Evolutionary conservation across 2,888 invertebrate species (phyloP), one percentile per base, ranked within the genome.

Genomic region (Andrena praecox): DNA sequence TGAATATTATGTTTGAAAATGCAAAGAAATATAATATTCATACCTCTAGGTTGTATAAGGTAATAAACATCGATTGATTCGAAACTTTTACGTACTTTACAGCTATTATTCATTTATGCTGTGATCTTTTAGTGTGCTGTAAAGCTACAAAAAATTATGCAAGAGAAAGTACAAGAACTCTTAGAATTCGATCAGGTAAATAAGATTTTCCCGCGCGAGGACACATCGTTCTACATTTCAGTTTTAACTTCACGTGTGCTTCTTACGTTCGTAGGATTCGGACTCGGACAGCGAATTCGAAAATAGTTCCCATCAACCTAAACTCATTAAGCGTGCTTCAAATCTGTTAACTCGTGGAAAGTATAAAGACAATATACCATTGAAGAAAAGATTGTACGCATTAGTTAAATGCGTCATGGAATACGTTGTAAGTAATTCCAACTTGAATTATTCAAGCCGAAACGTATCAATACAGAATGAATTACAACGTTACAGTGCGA

Each of bases 1-100:
- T 99, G 95, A 98, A 98, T 92, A 96, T 99, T 67, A 98, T 99
- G 97, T 98, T 99, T 94, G 98, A 99, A 92, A 99, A 99, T 94
- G 99, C 99, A 12, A 98, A 97, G 93, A 96, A 97, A 90, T 98
- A 98, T 93, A 98, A 98, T 94, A 95, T 97, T 62, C 96, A 97
- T 67, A 96, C 97, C 56, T 97, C 98, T 59, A 96, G 96, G 89
- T 95, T 98, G 16, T 98, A 97, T 93, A 97, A 97, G 94, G 97
- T 97, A 94, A 93, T 59, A 66, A 52, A 78, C 3, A 33, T 60
- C 29, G n/a, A 42, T 29, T 72, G 20, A 54, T 20, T 20, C 10
- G 50, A 24, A 69, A 52, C 4, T 68, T 77, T 24, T 0, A 69
- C 20, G 12, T 63, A 20, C 73, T 42, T 73, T 59, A 35, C 60